Evolutionary conservation across 2,113 vertebrate genomes (phyloP).

Genomic region (Pogonocichla stellata): DNA sequence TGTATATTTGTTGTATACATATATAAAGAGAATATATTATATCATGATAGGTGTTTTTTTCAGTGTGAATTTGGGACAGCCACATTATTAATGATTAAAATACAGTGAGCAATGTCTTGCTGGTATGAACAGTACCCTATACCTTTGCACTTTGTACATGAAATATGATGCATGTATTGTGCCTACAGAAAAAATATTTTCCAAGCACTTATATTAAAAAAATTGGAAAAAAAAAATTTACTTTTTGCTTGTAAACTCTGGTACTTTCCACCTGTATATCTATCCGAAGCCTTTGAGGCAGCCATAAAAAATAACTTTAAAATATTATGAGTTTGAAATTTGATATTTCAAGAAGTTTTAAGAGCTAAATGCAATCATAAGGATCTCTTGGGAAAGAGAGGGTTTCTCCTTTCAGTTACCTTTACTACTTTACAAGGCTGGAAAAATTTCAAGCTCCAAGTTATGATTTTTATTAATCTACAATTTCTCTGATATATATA

Average conservation of each 20-base stretch:
- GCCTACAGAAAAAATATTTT: not conserved
- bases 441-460: not conserved
- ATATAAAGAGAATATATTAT: not conserved
- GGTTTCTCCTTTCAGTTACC: not conserved
- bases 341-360: constrained; percentile 27
- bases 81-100: not conserved
- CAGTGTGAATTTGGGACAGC: not conserved
- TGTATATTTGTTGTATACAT: not conserved
- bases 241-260: constrained; percentile 15
- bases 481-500: not conserved
- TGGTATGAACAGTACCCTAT: not conserved
- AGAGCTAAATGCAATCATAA: not conserved
- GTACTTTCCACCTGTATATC: constrained; percentile 20
- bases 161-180: not conserved
- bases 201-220: not conserved
- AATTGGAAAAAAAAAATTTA: not conserved
- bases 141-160: not conserved
- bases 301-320: constrained; percentile 13
- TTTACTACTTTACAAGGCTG: not conserved
- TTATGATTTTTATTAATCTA: constrained; percentile 29
- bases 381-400: not conserved
- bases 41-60: not conserved
- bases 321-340: constrained; percentile 14
- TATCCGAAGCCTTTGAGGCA: not conserved
- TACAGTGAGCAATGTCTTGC: not conserved